Evolutionary conservation across 2,113 vertebrate genomes (phyloP), one percentile per base, ranked within the genome.

Genomic region (Gobius niger): DNA sequence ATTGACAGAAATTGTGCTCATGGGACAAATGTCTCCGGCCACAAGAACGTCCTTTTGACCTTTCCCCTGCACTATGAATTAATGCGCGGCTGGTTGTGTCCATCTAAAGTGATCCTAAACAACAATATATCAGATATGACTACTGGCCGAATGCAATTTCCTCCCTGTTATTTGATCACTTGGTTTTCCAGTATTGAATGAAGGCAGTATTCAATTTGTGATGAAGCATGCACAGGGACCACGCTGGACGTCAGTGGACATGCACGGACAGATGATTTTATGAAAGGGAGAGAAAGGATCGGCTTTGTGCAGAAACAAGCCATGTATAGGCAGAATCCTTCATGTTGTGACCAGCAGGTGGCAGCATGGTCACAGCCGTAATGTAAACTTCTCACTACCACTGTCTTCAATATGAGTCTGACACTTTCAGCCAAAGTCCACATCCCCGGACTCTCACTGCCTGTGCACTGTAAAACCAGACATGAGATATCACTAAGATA

Each of bases 351-450:
- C 67, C 90, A 87, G 88, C 77, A 90, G 89, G 89, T 90, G 90
- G 85, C 86, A 88, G 88, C 87, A 89, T 90, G 86, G 87, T 66
- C 72, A 80, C 87, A 86, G 83, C 77, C 69, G 88, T 71, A 52
- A 13, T 53, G 1, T 47, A 40, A 13, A 19, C 19, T n/a, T 7
- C n/a, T 18, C 42, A 46, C 16, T 52, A 52, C 63, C 47, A 62
- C 49, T 66, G 61, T 69, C 60, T 50, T 66, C 46, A 50, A 75
- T 62, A 54, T 52, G 71, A 85, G 76, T 77, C 70, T 68, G 77
- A 73, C 75, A 68, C 70, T 77, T 76, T 76, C 69, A 82, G 64
- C 52, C 18, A 54, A 54, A 54, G 52, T 66, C 73, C 65, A 72
- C 73, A 66, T 67, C 73, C 65, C 18, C 14, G 65, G 61, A 79